phyloP scores from a whole-genome alignment of 2,888 invertebrate species.

The Acronicta alni region DNA sequence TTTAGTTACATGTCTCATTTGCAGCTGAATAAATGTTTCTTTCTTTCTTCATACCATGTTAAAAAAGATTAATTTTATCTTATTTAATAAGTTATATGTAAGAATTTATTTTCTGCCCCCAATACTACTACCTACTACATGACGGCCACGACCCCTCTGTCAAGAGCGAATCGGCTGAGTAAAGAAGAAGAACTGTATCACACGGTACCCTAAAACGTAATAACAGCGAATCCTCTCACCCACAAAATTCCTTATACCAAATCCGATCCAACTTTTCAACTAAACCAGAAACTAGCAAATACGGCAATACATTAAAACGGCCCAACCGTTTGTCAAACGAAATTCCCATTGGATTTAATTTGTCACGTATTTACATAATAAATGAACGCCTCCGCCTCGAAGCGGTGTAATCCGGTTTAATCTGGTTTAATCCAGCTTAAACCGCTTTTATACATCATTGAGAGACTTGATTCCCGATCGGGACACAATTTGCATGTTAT shows the following conservation, averaged over 20 bases:
- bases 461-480: conserved; percentile 88
- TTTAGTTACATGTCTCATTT: no score
- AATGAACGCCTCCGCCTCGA: conserved; percentile 86
- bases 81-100: no score
- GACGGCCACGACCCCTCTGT: no score
- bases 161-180: no score
- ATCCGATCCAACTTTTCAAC: conserved; percentile 41
- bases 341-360: conserved; percentile 88
- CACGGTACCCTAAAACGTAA: conserved; percentile 1
- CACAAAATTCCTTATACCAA: conserved; percentile 25
- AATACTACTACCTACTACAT: no score
- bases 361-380: conserved; percentile 89
- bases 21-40: no score
- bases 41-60: no score
- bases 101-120: no score
- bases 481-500: conserved; percentile 85
- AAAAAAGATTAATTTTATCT: no score
- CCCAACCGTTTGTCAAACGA: conserved; percentile 84
- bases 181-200: background rate
- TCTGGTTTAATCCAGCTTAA: conserved; percentile 80
- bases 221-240: conserved; percentile 13
- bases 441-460: conserved; percentile 87
- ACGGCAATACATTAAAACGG: conserved; percentile 70
- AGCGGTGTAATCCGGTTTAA: conserved; percentile 77
- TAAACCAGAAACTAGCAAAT: conserved; percentile 64